phyloP scores from a whole-genome alignment of 2,888 invertebrate genomes.

The Sphaerophoria rueppellii region DNA sequence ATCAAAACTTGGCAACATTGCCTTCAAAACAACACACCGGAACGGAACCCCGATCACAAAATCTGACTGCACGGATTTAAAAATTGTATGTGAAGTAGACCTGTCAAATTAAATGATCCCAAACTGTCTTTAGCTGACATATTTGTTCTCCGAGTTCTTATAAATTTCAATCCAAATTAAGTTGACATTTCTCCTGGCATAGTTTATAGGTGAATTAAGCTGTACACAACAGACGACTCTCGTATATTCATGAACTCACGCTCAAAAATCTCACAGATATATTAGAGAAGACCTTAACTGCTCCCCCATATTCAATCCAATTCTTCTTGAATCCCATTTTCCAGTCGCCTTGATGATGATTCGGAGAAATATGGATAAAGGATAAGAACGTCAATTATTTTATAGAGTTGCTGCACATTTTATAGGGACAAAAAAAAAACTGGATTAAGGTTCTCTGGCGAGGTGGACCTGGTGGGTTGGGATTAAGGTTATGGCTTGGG shows the following conservation, averaged over 20 bases:
- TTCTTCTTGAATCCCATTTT: background rate
- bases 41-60: background rate
- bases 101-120: slow-evolving; percentile 77
- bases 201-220: slow-evolving; percentile 76
- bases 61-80: background rate
- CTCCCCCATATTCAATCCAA: slow-evolving; percentile 39
- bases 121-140: slow-evolving; percentile 76
- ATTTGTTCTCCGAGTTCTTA: slow-evolving; percentile 75
- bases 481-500: slow-evolving; percentile 30
- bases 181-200: slow-evolving; percentile 74
- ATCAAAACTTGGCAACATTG: slow-evolving; percentile 9
- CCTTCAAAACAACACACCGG: too few species aligned
- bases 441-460: background rate
- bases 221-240: slow-evolving; percentile 68
- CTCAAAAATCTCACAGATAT: background rate
- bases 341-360: slow-evolving; percentile 19
- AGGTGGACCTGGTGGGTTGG: background rate
- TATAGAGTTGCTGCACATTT: slow-evolving; percentile 68
- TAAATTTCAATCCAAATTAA: slow-evolving; percentile 77
- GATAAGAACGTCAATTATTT: slow-evolving; percentile 76
- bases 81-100: slow-evolving; percentile 47
- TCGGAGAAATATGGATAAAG: slow-evolving; percentile 75
- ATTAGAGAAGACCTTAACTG: slow-evolving; percentile 5
- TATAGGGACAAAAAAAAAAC: slow-evolving; percentile 10
- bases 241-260: slow-evolving; percentile 48